Conservation (phyloP, 2,113 vertebrate species). For the Panthera leo region DNA sequence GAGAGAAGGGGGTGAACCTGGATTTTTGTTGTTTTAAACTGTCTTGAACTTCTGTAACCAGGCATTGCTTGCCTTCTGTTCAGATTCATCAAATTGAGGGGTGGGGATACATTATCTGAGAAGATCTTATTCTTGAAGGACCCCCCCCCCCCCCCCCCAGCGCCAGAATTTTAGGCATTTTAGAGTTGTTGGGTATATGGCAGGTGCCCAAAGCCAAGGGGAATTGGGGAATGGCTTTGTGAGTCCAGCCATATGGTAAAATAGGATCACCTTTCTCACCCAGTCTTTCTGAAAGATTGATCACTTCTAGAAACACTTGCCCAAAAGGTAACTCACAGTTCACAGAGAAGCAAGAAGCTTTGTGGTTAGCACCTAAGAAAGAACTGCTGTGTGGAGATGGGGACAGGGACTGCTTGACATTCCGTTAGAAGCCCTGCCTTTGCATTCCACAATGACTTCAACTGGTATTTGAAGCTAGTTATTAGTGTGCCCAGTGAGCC, state of each 20-base stretch:
- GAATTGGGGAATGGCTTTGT: background rate
- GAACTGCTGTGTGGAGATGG: background rate
- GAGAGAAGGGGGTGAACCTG: background rate
- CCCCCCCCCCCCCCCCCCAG: background rate
- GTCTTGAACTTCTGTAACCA: background rate
- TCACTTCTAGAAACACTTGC: background rate
- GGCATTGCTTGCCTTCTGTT: background rate
- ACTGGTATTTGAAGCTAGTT: slow-evolving; percentile 72
- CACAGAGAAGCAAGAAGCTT: background rate
- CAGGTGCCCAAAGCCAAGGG: background rate
- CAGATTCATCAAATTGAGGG: background rate
- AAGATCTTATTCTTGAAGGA: background rate
- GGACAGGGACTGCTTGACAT: slow-evolving; percentile 56
- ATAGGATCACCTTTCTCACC: background rate
- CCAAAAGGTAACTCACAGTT: background rate
- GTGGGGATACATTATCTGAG: background rate
- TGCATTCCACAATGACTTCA: slow-evolving; percentile 60
- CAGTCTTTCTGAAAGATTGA: background rate
- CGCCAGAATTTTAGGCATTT: background rate
- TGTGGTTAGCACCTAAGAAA: background rate
- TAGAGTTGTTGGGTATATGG: background rate
- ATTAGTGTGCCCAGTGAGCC: slow-evolving; percentile 79
- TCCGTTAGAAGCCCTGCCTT: slow-evolving; percentile 68
- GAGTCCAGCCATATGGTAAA: background rate
- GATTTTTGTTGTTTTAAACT: background rate